Evolutionary conservation across 64 coral and sea anemone genomes (phyloP).

Genomic region (Montipora cactus): DNA sequence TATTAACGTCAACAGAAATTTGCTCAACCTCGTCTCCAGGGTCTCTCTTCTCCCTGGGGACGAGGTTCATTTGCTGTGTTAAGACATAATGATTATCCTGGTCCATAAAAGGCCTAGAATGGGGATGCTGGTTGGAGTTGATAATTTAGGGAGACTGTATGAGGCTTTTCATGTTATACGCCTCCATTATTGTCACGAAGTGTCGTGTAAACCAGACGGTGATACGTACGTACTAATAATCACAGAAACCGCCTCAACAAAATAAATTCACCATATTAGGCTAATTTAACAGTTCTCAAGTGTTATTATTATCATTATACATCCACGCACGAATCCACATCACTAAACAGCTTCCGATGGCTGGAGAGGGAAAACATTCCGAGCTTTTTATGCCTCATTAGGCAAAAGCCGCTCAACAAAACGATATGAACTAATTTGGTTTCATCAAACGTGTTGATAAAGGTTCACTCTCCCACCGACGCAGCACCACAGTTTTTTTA

Average conservation of each 20-base stretch:
- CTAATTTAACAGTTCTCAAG: neutral
- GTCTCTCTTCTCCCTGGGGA: too few relatives aligned
- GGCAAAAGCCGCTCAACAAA: neutral
- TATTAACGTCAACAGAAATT: neutral
- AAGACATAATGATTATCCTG: neutral
- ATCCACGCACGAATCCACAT: neutral
- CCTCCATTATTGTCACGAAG: neutral
- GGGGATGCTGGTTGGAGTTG: neutral
- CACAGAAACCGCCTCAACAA: too few relatives aligned
- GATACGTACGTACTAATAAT: neutral
- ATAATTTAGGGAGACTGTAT: neutral
- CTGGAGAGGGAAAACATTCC: neutral
- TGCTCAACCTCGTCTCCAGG: too few relatives aligned
- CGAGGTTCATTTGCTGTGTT: neutral
- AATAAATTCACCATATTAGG: too few relatives aligned
- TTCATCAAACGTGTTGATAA: too few relatives aligned
- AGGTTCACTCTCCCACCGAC: too few relatives aligned
- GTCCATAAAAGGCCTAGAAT: neutral
- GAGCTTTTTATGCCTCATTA: neutral
- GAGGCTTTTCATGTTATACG: neutral
- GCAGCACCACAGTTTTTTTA: too few relatives aligned
- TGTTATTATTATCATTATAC: slow-evolving; percentile 14
- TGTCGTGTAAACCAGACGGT: neutral
- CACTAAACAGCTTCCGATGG: neutral
- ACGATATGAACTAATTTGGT: neutral